Conservation (phyloP, 1,140 invertebrate genomes). For the Ceratina australensis region DNA sequence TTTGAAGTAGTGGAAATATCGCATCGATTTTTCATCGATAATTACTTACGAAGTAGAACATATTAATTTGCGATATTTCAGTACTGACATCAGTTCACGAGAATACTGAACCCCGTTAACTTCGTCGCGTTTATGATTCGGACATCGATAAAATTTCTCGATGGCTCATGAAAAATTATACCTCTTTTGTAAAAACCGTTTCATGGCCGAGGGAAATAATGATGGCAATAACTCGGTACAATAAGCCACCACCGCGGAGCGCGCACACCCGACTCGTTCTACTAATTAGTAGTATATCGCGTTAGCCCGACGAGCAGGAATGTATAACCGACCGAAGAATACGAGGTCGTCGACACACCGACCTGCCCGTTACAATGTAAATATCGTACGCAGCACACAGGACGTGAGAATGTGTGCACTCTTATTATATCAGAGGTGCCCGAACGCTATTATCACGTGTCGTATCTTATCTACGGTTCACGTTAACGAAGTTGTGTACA, state of each 20-base stretch:
- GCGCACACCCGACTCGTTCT: slow-evolving; percentile 48
- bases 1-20: too few species aligned
- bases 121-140: not conserved
- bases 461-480: too few species aligned
- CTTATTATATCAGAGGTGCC: slow-evolving; percentile 27
- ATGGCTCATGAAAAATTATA: slow-evolving; percentile 4
- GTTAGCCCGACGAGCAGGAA: slow-evolving; percentile 62
- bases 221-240: slow-evolving; percentile 24
- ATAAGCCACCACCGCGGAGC: slow-evolving; percentile 43
- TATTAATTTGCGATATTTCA: too few species aligned
- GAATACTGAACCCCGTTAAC: not conserved
- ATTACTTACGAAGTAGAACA: too few species aligned
- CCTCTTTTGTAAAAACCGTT: not conserved
- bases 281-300: slow-evolving; percentile 71
- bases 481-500: too few species aligned
- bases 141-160: not conserved
- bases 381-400: slow-evolving; percentile 49
- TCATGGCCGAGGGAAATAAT: slow-evolving; percentile 12
- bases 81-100: not conserved
- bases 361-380: slow-evolving; percentile 57
- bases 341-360: slow-evolving; percentile 64
- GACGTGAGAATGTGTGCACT: slow-evolving; percentile 10
- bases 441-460: too few species aligned
- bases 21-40: too few species aligned
- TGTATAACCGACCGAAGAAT: slow-evolving; percentile 51